phyloP scores from a whole-genome alignment of 2,888 invertebrate genomes.

The Lordiphosa andalusiaca region DNA sequence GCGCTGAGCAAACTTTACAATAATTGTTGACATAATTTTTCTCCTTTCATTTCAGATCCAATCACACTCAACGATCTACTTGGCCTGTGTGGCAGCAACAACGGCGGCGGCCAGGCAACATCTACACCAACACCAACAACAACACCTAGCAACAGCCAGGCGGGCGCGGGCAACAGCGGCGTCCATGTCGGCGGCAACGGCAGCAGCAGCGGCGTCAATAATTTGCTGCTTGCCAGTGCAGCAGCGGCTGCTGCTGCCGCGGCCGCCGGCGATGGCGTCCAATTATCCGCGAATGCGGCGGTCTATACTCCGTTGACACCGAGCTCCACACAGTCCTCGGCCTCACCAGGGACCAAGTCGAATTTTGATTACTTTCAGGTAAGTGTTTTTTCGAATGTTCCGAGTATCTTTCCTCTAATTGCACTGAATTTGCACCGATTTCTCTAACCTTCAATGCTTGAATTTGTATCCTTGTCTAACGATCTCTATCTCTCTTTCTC shows the following conservation, averaged over 20 bases:
- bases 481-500: constrained; percentile 13
- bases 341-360: constrained; percentile 76
- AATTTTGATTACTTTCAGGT: constrained; percentile 79
- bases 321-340: constrained; percentile 78
- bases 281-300: constrained; percentile 51
- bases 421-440: constrained; percentile 36
- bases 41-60: constrained; percentile 64
- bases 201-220: constrained; percentile 61
- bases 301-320: constrained; percentile 77
- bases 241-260: constrained; percentile 58
- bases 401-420: constrained; percentile 18
- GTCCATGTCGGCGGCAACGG: constrained; percentile 50
- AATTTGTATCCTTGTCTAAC: constrained; percentile 19
- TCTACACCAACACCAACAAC: constrained; percentile 3
- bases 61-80: constrained; percentile 77
- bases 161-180: constrained; percentile 17
- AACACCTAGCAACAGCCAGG: constrained; percentile 8
- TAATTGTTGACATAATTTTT: constrained; percentile 49
- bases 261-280: constrained; percentile 46
- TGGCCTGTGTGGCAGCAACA: constrained; percentile 68
- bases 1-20: constrained; percentile 52
- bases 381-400: constrained; percentile 36
- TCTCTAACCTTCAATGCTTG: constrained; percentile 47
- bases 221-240: constrained; percentile 58
- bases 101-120: constrained; percentile 26